Evolutionary conservation across 2,113 vertebrate genomes (phyloP), one percentile per base, ranked within the genome.

Genomic region (Cryptoleucopteryx plumbea): DNA sequence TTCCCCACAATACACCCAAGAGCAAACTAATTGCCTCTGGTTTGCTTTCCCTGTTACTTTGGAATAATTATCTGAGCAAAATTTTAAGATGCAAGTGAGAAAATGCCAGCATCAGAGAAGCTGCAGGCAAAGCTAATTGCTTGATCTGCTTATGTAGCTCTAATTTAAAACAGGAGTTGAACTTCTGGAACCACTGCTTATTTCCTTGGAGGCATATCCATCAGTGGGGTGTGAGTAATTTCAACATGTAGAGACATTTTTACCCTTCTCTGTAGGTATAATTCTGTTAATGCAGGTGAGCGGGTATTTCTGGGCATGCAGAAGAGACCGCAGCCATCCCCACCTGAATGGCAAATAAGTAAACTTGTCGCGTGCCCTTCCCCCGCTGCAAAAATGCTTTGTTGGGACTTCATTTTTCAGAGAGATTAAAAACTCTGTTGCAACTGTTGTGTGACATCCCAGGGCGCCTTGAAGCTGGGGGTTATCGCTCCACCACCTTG

Each of bases 51-150:
- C 81, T 48, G 50, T 75, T 93, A 82, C 90, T 97, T 93, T 62
- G 62, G 82, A 81, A 85, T 93, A 96, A 98, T 97, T 96, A 94
- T 82, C 82, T 81, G 96, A 96, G 95, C 93, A 94, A 96, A 94
- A 94, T 96, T 96, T 95, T 82, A 95, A 95, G 95, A 97, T 93
- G 90, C 95, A 97, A 96, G 91, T 62, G 94, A 97, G 96, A 94
- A 87, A 94, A 94, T 47, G 93, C 65, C 87, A 89, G 92, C 91
- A 91, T 81, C 94, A 78, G 95, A 95, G 88, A 96, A 98, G 80
- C 42, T 88, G 91, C 94, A 97, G 96, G 96, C 96, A 86, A 75
- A 96, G 94, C 96, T 97, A 98, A 98, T 97, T 97, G 97, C 94
- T 93, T 96, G 95, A 97, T 97, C 93, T 97, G 95, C 95, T 98